phyloP scores from a whole-genome alignment of 1,140 invertebrate genomes.

The Ceratitis capitata region DNA sequence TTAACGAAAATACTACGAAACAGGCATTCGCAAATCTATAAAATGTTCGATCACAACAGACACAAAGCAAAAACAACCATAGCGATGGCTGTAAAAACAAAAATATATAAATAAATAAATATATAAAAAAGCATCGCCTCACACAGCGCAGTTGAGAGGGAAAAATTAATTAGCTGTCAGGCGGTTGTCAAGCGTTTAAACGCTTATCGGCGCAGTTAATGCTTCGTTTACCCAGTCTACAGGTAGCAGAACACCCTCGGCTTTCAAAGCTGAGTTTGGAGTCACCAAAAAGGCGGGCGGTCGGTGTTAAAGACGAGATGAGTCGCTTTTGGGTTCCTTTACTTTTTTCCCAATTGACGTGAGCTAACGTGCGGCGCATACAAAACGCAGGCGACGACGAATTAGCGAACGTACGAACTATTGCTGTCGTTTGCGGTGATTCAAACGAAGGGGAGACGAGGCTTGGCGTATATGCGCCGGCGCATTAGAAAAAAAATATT shows the following conservation, averaged over 20 bases:
- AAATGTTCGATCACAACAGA: neutral
- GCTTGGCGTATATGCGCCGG: neutral
- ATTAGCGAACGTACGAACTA: neutral
- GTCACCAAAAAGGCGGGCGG: too few relatives aligned
- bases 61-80: neutral
- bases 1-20: conserved; percentile 25
- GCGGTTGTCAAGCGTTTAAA: conserved; percentile 34
- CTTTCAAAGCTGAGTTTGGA: neutral
- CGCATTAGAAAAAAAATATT: conserved; percentile 2
- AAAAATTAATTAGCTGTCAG: conserved; percentile 36
- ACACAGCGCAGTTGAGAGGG: neutral
- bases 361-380: neutral
- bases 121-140: too few relatives aligned
- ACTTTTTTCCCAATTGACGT: neutral
- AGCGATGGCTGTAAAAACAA: neutral
- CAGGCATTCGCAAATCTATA: neutral
- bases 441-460: neutral
- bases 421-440: neutral
- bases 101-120: too few relatives aligned
- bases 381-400: neutral
- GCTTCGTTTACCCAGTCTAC: too few relatives aligned
- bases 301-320: neutral
- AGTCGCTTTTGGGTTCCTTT: neutral
- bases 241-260: neutral
- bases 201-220: conserved; percentile 11